phyloP scores from a whole-genome alignment of 2,113 vertebrate species.

The Labrus mixtus region DNA sequence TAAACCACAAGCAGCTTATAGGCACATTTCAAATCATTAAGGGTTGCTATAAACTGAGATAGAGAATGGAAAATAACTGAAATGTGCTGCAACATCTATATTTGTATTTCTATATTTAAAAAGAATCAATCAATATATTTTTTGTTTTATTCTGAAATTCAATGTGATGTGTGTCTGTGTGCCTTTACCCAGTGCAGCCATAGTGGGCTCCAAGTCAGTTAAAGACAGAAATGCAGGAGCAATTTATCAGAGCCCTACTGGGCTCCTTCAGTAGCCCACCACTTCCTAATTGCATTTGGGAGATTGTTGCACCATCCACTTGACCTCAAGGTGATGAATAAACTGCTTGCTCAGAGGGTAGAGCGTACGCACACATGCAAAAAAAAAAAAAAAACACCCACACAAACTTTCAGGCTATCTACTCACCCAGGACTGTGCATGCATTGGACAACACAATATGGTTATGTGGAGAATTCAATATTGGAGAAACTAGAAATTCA shows the following conservation, averaged over 20 bases:
- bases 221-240: slow-evolving; percentile 47
- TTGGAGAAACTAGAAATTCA: slow-evolving; percentile 64
- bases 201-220: slow-evolving; percentile 37
- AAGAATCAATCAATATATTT: slow-evolving; percentile 9
- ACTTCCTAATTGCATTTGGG: slow-evolving; percentile 76
- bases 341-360: slow-evolving; percentile 34
- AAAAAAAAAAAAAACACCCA: not conserved
- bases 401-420: slow-evolving; percentile 38
- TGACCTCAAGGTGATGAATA: slow-evolving; percentile 74
- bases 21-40: slow-evolving; percentile 1
- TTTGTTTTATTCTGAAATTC: not conserved
- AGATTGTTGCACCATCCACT: slow-evolving; percentile 66
- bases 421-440: slow-evolving; percentile 44
- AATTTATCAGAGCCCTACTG: slow-evolving; percentile 64
- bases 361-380: not conserved
- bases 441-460: slow-evolving; percentile 55
- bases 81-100: slow-evolving; percentile 14
- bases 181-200: slow-evolving; percentile 2
- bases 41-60: not conserved
- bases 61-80: slow-evolving; percentile 18
- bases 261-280: slow-evolving; percentile 55
- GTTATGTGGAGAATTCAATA: slow-evolving; percentile 65
- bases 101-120: slow-evolving; percentile 5
- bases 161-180: slow-evolving; percentile 1
- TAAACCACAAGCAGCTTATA: slow-evolving; percentile 7